Base-by-base conservation (phyloP, 2,888 invertebrate species). In the Apamea anceps region DNA sequence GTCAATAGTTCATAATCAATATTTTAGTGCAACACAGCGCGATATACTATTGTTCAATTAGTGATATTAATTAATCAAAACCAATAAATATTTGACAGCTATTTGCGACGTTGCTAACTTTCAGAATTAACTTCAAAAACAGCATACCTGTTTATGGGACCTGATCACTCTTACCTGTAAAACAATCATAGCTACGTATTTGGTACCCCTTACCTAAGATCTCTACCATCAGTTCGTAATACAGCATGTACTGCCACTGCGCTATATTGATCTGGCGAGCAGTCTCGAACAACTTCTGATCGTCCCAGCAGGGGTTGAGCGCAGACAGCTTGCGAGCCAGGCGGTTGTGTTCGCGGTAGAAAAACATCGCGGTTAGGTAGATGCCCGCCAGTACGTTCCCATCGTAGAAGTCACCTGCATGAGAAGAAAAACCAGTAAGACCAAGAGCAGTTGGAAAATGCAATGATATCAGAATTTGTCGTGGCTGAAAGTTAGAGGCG, bases 261-360 rank as follows among this genome's bases (percentile, higher is more conserved):
- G 98, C 98, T 80, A 98, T 98, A 79, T 98, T 98, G 82, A 98
- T 98, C 79, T 98, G 97, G 82, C 98, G 96, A 8, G 92, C 89
- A 5, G 89, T 89, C 71, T 88, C 84, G 95, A 98, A 99, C 2
- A 98, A 93, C 3, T 98, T 98, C 94, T 99, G 98, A 90, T 99
- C 99, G 88, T 98, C 98, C 99, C 99, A 99, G 93, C 98, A 98
- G 7, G 98, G 98, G 94, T 99, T 99, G 0, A 98, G 96, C 65
- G 97, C 96, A 0, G 97, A 97, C 72, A 99, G 94, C 13, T 95
- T 97, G 72, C 97, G 97, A 0, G 99, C 98, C 3, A 98, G 75
- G 98, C 21, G 54, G 54, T 54, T 54, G 21, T 54, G 54, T 2
- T 54, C 54, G 21, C 54, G 54, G 21, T 54, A 54, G 54, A 90